A percentile compares a stretch with the other conserved stretches of the same genome.
Conservation (phyloP, 2,888 invertebrate genomes). For the Melikaiella ostensackeni region DNA sequence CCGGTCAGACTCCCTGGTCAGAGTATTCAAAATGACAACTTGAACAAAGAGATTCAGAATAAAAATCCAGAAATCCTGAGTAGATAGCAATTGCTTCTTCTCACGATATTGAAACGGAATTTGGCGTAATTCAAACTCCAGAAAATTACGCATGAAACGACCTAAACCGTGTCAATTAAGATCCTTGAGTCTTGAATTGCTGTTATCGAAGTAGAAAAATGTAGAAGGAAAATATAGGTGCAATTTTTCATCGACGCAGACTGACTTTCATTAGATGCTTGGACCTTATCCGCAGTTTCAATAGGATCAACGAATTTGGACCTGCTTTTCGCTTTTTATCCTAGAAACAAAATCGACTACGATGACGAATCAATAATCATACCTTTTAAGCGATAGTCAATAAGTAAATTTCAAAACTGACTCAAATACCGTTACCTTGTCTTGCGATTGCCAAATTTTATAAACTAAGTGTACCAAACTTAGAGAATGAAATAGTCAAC, state of each 20-base stretch:
- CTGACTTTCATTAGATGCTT: slow-evolving; percentile 18
- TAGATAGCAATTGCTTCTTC: slow-evolving; percentile 72
- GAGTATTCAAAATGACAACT: slow-evolving; percentile 61
- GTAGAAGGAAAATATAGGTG: background rate
- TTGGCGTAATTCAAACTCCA: slow-evolving; percentile 34
- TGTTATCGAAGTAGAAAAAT: slow-evolving; percentile 10
- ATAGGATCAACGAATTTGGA: slow-evolving; percentile 13
- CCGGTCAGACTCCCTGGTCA: slow-evolving; percentile 73
- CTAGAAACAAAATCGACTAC: background rate
- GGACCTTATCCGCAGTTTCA: slow-evolving; percentile 4
- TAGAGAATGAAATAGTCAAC: slow-evolving; percentile 13
- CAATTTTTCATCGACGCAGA: slow-evolving; percentile 9
- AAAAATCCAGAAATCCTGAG: slow-evolving; percentile 69
- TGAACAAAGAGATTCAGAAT: slow-evolving; percentile 63
- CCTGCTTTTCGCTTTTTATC: slow-evolving; percentile 13
- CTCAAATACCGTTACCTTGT: slow-evolving; percentile 29
- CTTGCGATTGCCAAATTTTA: slow-evolving; percentile 39
- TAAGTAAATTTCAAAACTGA: slow-evolving; percentile 29
- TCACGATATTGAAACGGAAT: slow-evolving; percentile 51
- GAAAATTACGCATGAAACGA: background rate
- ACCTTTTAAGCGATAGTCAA: slow-evolving; percentile 21
- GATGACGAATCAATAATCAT: slow-evolving; percentile 31
- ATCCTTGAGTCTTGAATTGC: slow-evolving; percentile 3
- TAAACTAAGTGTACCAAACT: slow-evolving; percentile 28
- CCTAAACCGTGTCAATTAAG: slow-evolving; percentile 34